Base-by-base conservation (phyloP, 2,888 invertebrate genomes). In the Sialis fuliginosa region DNA sequence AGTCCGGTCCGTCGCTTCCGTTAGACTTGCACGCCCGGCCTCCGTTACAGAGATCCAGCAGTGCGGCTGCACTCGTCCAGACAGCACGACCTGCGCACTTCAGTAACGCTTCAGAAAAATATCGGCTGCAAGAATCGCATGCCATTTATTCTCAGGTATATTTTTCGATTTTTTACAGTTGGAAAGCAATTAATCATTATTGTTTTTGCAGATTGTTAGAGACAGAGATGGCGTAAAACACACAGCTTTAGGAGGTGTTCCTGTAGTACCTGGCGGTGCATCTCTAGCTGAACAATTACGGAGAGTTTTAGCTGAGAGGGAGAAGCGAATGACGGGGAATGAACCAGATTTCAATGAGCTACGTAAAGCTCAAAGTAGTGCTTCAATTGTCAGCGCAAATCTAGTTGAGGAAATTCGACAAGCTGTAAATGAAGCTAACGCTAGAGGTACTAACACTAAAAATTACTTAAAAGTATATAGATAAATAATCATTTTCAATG, bases 391-490 rank as follows among this genome's bases (percentile, higher is more conserved):
- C 60, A 81, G 82, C 58, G 83, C 86, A 68, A 81, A 84, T 61
- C 74, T 89, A 55, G 80, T 87, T 54, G 87, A 87, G 66, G 88
- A 88, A 72, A 88, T 88, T 59, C 75, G 86, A 52, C 85, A 85
- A 65, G 87, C 88, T 56, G 88, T 89, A 58, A 85, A 79, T 65
- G 87, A 88, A 68, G 87, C 87, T 54, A 87, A 85, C 70, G 84
- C 85, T 53, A 76, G 84, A 81, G 86, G 87, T 86, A 67, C 51
- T 50, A 48, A 52, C 50, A 43, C 44, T 30, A 32, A 44, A n/a
- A 13, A 34, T 7, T n/a, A 39, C 9, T 45, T 40, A 22, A 22
- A 22, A 22, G 22, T 2, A 22, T 22, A 22, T 2, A 22, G 22
- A 4, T 4, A 2, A 22, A 22, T 22, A 22, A 2, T 22, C 22